phyloP scores from a whole-genome alignment of 2,888 invertebrate genomes.

The Seira ritae region DNA sequence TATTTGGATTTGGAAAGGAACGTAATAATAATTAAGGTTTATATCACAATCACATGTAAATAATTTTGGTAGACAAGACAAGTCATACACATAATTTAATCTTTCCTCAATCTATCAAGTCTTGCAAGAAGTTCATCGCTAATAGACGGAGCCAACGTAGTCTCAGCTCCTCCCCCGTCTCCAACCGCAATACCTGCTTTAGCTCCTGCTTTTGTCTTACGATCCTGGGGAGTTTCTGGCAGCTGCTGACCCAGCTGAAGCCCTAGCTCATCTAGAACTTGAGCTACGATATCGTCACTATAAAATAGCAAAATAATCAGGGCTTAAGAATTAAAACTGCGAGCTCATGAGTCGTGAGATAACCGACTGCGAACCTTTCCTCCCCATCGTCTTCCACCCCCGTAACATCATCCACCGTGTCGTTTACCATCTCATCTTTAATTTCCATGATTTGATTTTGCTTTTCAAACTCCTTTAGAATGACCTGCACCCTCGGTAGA shows the following conservation, averaged over 20 bases:
- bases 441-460: conserved; percentile 82
- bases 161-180: neutral
- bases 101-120: conserved; percentile 76
- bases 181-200: conserved; percentile 4
- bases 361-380: conserved; percentile 76
- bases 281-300: conserved; percentile 78
- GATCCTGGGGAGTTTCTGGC: conserved; percentile 76
- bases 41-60: neutral
- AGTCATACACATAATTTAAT: neutral
- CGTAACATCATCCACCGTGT: conserved; percentile 81
- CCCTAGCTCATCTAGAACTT: conserved; percentile 81
- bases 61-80: too few species aligned
- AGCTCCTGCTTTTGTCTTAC: neutral
- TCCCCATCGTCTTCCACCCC: conserved; percentile 80
- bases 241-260: conserved; percentile 79
- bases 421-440: conserved; percentile 82
- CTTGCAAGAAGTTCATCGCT: conserved; percentile 81
- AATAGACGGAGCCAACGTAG: conserved; percentile 74
- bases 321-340: neutral
- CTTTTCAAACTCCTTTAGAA: conserved; percentile 80
- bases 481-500: conserved; percentile 80
- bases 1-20: conserved; percentile 27
- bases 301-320: conserved; percentile 57
- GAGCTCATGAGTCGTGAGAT: neutral
- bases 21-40: too few species aligned